Evolutionary conservation across 30 jellyfish, hydroid and myxozoan species (phyloP), one percentile per base, ranked within the genome.

Genomic region (Rhopilema esculentum): DNA sequence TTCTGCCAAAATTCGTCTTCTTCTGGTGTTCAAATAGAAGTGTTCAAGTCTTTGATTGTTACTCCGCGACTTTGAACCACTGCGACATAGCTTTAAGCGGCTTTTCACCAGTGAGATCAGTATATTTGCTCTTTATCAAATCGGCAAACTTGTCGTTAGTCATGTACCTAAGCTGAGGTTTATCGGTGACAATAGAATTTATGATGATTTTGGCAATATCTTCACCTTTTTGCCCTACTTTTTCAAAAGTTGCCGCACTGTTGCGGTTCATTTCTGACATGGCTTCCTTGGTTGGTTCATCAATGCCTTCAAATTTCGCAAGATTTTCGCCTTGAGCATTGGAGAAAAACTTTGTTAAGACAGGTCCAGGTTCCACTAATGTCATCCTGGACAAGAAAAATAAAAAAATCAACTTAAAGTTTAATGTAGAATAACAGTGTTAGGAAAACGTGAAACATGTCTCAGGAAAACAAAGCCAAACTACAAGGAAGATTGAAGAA

Each of bases 311-410:
- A 18, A 33, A 16, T 12, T 25, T 40, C 6, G 1, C 16, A 4
- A 29, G 16, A 1, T 30, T 50, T 4, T 73, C 27, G 0, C 69
- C 71, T 30, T 21, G 29, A 0, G 69, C 84, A 33, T 40, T 73
- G 18, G 49, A 32, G 20, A 66, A 8, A 33, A 73, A 73, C 33
- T 73, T 31, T 8, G 84, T 73, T 0, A 23, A 18, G 32, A 73
- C 84, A 30, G 84, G 84, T 8, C 84, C 84, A 0, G 69, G 84
- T 73, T 73, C 84, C 51, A 73, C 51, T 40, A 50, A 17, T 0
- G 69, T 40, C 33, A 73, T 32, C 40, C 84, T 73, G 32, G 8
- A 16, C 26, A 67, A 67, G n/a, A n/a, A n/a, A n/a, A n/a, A n/a
- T 12, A 40, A 12, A 12, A 40, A 40, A 40, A 40, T 40, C 6